Evolutionary conservation across 2,797 vertebrate species (phyloP).

Genomic region (Nothura maculosa): DNA sequence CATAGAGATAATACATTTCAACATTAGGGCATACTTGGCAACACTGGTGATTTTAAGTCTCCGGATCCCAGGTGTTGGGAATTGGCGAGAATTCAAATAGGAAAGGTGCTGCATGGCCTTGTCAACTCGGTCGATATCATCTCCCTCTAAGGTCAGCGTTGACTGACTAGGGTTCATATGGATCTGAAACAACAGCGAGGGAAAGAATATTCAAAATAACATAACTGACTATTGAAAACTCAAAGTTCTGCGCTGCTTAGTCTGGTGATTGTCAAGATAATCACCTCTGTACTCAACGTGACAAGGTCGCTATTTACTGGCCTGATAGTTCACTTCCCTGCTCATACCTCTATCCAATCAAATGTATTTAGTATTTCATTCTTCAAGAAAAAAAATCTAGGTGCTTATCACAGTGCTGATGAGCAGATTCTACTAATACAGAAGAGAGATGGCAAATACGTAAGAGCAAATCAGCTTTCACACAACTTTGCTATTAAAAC

Average conservation of each 20-base stretch:
- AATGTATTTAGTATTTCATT: neutral
- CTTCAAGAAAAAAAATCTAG: neutral
- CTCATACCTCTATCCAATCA: neutral
- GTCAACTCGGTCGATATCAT: constrained; percentile 90
- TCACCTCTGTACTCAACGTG: neutral
- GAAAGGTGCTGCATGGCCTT: constrained; percentile 95
- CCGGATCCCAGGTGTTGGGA: constrained; percentile 95
- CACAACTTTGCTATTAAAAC: neutral
- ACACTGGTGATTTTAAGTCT: constrained; percentile 90
- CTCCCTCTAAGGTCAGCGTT: constrained; percentile 89
- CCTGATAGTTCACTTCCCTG: neutral
- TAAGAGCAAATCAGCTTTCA: neutral
- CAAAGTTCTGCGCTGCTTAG: neutral
- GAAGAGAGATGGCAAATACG: neutral
- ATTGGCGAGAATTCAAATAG: constrained; percentile 96
- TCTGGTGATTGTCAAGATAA: neutral
- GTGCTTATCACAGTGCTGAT: neutral
- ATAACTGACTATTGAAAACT: accelerated
- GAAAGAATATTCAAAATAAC: neutral
- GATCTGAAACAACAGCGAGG: constrained; percentile 79
- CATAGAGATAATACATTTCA: accelerated
- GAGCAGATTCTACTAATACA: neutral
- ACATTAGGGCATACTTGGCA: constrained; percentile 83
- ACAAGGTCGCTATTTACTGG: neutral
- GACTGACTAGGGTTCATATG: constrained; percentile 92